A percentile compares a stretch with the other conserved stretches of the same genome.
These are phyloP conservation scores for Megaceryle torquata DNA, from an alignment of 2,113 vertebrate genomes.

Conservation along the genomic window DNA sequence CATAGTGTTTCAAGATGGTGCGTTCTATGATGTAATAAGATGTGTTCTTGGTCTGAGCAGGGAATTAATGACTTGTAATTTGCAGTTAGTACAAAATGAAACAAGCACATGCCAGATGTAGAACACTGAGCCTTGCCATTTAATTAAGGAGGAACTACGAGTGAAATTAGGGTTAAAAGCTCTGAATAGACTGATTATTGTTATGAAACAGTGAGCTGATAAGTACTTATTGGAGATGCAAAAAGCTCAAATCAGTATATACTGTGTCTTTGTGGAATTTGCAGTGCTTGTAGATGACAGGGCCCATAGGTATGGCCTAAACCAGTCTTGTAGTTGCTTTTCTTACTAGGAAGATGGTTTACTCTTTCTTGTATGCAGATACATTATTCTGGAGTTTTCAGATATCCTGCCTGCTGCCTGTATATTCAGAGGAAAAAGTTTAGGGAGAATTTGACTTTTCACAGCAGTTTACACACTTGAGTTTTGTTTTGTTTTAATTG, in stretches of 20 bases:
- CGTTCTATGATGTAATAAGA: background rate
- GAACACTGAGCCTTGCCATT: background rate
- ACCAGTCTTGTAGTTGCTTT: background rate
- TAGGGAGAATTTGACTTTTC: background rate
- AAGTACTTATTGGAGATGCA: background rate
- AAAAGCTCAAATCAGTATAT: background rate
- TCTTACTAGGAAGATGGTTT: background rate
- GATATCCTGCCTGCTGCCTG: background rate
- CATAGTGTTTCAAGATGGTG: background rate
- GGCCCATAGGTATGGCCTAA: background rate
- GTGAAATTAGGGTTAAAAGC: slow-evolving; percentile 10
- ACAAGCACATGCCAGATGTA: background rate
- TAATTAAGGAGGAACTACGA: slow-evolving; percentile 3
- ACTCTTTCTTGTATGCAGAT: background rate
- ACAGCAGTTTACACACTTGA: background rate
- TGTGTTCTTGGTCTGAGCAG: background rate
- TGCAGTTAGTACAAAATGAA: background rate
- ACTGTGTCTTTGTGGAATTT: background rate
- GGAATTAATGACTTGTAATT: slow-evolving; percentile 20
- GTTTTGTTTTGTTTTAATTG: background rate
- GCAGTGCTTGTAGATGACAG: background rate
- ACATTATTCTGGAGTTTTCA: background rate
- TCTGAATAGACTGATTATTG: background rate
- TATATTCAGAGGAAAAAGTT: background rate
- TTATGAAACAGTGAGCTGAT: background rate